These are phyloP conservation scores for Orientallactaga sibirica DNA, from an alignment of 2,797 vertebrate genomes.

Conservation along the genomic window DNA sequence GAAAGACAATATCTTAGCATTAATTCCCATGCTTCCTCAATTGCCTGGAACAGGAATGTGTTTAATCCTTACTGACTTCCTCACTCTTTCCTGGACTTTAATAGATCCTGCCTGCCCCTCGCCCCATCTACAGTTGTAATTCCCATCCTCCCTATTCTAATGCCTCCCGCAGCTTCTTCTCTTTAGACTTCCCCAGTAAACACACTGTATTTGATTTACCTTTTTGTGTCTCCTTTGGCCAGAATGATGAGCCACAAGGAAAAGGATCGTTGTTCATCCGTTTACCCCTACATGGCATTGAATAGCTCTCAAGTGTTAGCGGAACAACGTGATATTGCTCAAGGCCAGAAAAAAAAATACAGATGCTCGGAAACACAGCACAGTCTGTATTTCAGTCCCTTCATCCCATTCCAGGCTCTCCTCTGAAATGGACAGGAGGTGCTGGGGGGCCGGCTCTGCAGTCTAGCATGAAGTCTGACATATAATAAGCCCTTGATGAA, in stretches of 20 bases:
- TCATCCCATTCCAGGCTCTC: background rate
- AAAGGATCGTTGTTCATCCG: background rate
- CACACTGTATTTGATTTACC: background rate
- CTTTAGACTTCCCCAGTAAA: constrained; percentile 17
- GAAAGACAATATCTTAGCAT: background rate
- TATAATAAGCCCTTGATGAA: background rate
- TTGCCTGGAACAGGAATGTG: background rate
- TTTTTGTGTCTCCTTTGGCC: constrained; percentile 9
- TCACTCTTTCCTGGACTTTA: background rate
- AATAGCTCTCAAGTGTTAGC: background rate
- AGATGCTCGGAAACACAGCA: background rate
- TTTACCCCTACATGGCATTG: background rate
- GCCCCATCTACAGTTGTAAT: background rate
- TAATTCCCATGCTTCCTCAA: background rate
- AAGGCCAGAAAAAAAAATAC: background rate
- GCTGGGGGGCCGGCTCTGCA: background rate
- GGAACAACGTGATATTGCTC: background rate
- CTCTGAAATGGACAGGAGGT: background rate
- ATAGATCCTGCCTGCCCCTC: background rate
- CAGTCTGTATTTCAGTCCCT: background rate
- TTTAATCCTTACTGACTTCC: background rate
- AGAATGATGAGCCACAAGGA: background rate
- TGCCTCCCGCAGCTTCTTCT: background rate
- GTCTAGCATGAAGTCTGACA: background rate
- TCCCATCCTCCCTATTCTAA: background rate